A percentile compares a stretch with the other conserved stretches of the same genome.
Conservation (phyloP, 2,113 vertebrate genomes). For the Clarias gariepinus region DNA sequence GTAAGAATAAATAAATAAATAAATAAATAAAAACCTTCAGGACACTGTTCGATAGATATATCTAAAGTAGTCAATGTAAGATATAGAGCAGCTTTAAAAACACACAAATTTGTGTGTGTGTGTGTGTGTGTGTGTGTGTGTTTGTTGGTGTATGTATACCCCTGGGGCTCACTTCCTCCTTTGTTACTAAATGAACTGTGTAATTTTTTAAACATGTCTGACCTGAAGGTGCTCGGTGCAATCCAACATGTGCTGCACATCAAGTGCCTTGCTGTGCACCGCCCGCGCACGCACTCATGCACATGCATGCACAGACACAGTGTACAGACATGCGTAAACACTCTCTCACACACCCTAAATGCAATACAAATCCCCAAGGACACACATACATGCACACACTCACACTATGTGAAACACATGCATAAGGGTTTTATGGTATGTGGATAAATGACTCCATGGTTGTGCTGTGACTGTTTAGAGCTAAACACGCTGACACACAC, state of each 20-base stretch:
- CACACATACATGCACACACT: neutral
- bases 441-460: conserved; percentile 12
- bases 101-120: neutral
- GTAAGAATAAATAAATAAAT: neutral
- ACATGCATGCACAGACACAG: neutral
- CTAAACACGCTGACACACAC: conserved; percentile 43
- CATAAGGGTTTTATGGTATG: neutral
- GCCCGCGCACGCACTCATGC: conserved; percentile 47
- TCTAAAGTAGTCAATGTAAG: neutral
- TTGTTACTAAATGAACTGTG: conserved; percentile 52
- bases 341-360: neutral
- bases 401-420: conserved; percentile 2
- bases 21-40: neutral
- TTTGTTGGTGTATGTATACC: neutral
- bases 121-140: conserved; percentile 15
- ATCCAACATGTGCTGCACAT: conserved; percentile 57
- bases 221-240: conserved; percentile 49
- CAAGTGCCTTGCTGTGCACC: conserved; percentile 37
- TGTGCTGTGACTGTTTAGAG: conserved; percentile 42
- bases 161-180: conserved; percentile 52
- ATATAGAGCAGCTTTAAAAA: conserved; percentile 6
- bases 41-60: neutral
- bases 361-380: neutral
- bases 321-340: conserved; percentile 1
- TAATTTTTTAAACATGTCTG: conserved; percentile 55